A percentile compares a stretch with the other conserved stretches of the same genome.
These are phyloP conservation scores for Aphaenogaster ashmeadi DNA, from an alignment of 1,140 invertebrate species.

Conservation along the genomic window DNA sequence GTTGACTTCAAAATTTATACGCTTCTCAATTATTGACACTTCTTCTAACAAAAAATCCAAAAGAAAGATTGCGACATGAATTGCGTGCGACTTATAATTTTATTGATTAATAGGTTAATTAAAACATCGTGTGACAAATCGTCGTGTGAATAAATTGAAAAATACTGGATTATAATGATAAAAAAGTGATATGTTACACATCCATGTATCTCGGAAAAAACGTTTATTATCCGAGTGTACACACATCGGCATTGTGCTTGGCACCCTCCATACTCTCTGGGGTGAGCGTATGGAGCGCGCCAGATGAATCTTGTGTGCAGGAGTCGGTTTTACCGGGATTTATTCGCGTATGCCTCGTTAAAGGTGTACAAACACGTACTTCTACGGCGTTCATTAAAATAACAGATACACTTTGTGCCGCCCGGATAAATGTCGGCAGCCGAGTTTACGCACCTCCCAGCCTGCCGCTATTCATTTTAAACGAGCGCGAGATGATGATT, in stretches of 20 bases:
- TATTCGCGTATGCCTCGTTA: constrained; percentile 59
- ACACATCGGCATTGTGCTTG: not conserved
- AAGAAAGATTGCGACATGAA: not conserved
- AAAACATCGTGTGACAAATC: not conserved
- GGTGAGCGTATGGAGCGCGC: not conserved
- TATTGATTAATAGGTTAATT: not conserved
- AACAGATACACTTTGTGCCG: constrained; percentile 41
- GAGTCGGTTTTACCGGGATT: constrained; percentile 57
- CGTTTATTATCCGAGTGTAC: constrained; percentile 6
- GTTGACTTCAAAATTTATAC: not conserved
- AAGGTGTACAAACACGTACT: constrained; percentile 61
- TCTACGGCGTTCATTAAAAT: constrained; percentile 50
- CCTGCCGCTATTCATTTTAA: constrained; percentile 41
- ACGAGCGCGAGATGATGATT: constrained; percentile 49
- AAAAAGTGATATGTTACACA: not conserved
- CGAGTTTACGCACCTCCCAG: constrained; percentile 7
- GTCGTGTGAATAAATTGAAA: not conserved
- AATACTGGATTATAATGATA: not conserved
- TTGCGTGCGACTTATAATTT: not conserved
- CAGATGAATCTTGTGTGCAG: constrained; percentile 47
- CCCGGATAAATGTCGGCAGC: constrained; percentile 44
- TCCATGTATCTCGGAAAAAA: not conserved
- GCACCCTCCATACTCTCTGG: not conserved
- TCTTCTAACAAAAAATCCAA: not conserved
- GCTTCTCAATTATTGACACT: not conserved